These are phyloP conservation scores for Zaprionus gabonicus DNA, from an alignment of 1,140 invertebrate species.

Conservation along the genomic window DNA sequence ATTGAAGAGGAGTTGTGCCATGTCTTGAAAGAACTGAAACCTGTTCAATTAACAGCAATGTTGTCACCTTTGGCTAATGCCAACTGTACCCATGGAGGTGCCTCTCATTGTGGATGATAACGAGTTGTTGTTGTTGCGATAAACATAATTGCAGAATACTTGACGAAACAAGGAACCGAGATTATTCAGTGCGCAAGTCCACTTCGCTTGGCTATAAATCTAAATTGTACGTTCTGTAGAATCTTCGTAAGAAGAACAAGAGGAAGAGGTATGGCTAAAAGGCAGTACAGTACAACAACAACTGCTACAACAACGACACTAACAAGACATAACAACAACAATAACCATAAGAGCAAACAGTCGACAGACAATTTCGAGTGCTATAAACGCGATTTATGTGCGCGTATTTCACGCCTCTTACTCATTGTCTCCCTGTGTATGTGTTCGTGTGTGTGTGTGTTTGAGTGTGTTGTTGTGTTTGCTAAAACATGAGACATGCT, in stretches of 20 bases:
- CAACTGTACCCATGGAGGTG: slow-evolving; percentile 14
- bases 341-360: slow-evolving; percentile 39
- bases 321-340: slow-evolving; percentile 21
- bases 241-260: slow-evolving; percentile 33
- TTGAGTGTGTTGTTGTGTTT: slow-evolving; percentile 10
- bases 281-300: slow-evolving; percentile 22
- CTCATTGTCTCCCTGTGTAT: slow-evolving; percentile 19
- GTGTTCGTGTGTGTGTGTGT: background rate
- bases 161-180: slow-evolving; percentile 39
- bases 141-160: slow-evolving; percentile 30
- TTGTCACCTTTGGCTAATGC: slow-evolving; percentile 38
- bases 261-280: background rate
- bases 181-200: background rate
- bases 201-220: slow-evolving; percentile 25
- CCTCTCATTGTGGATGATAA: background rate
- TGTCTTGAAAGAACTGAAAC: slow-evolving; percentile 16
- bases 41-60: slow-evolving; percentile 47
- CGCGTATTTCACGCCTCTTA: slow-evolving; percentile 63
- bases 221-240: slow-evolving; percentile 32
- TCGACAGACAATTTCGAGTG: slow-evolving; percentile 58
- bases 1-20: background rate
- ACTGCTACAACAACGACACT: slow-evolving; percentile 21
- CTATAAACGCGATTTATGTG: slow-evolving; percentile 69
- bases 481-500: slow-evolving; percentile 16
- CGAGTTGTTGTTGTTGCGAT: background rate